These are phyloP conservation scores for Periplaneta americana DNA, from an alignment of 1,140 invertebrate species.

Conservation along the genomic window DNA sequence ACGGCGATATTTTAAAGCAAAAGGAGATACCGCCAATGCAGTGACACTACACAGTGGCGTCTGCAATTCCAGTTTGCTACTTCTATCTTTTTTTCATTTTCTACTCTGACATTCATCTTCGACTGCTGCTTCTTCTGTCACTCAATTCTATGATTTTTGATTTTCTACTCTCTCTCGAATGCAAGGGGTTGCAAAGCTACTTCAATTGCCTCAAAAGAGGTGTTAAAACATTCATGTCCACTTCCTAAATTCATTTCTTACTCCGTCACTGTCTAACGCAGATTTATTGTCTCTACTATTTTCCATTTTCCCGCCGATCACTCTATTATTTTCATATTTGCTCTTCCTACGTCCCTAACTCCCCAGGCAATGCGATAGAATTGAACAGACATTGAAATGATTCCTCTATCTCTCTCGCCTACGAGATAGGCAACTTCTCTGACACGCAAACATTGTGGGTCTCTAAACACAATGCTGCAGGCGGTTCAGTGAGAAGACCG, in stretches of 20 bases:
- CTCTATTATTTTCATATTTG: not conserved
- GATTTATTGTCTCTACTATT: not conserved
- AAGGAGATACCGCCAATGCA: not conserved
- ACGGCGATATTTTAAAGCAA: not conserved
- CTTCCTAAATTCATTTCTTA: not conserved
- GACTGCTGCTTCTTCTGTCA: not conserved
- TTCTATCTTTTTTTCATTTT: not conserved
- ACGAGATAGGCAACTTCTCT: not conserved
- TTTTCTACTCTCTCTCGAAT: not conserved
- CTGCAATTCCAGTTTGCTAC: not conserved
- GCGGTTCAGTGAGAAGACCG: not conserved
- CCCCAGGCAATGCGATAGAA: not conserved
- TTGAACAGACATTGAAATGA: not conserved
- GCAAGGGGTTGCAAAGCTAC: not conserved
- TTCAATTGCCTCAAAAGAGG: not conserved
- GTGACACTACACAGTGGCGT: not conserved
- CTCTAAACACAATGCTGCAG: not conserved
- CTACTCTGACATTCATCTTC: not conserved
- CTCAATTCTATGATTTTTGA: not conserved
- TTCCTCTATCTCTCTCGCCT: not conserved
- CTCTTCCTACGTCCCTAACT: not conserved
- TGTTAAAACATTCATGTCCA: not conserved
- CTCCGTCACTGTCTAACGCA: not conserved
- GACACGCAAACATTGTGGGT: not conserved
- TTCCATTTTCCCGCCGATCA: not conserved